Evolutionary conservation across 2,113 vertebrate species (phyloP).

Genomic region (Ibidorhyncha struthersii): DNA sequence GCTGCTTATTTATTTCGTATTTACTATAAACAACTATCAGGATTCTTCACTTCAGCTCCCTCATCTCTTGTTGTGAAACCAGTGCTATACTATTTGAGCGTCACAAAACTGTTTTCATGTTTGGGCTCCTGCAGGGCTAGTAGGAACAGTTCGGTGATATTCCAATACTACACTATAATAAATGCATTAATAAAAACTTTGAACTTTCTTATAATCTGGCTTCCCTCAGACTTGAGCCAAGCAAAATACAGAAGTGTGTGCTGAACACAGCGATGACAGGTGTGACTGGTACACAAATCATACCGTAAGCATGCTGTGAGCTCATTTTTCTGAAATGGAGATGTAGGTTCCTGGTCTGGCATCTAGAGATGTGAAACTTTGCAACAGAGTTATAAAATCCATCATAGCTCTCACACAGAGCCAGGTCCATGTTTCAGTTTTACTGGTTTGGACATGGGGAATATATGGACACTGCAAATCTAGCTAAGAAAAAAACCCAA

Average conservation of each 20-base stretch:
- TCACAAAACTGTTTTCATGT: background rate
- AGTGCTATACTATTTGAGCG: background rate
- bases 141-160: background rate
- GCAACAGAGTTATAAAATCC: background rate
- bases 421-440: background rate
- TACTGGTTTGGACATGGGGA: background rate
- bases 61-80: background rate
- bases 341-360: background rate
- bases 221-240: background rate
- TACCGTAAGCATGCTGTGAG: background rate
- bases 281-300: background rate
- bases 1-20: background rate
- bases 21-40: background rate
- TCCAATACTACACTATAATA: background rate
- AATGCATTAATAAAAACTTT: background rate
- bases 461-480: background rate
- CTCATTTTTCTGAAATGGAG: constrained; percentile 15
- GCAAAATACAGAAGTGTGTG: background rate
- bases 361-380: background rate
- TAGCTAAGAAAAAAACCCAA: background rate
- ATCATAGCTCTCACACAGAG: background rate
- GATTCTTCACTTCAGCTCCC: background rate
- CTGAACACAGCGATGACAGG: background rate
- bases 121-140: background rate
- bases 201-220: background rate